These are phyloP conservation scores for Pangasius mekongensis DNA, from an alignment of 2,797 vertebrate genomes.

Conservation along the genomic window DNA sequence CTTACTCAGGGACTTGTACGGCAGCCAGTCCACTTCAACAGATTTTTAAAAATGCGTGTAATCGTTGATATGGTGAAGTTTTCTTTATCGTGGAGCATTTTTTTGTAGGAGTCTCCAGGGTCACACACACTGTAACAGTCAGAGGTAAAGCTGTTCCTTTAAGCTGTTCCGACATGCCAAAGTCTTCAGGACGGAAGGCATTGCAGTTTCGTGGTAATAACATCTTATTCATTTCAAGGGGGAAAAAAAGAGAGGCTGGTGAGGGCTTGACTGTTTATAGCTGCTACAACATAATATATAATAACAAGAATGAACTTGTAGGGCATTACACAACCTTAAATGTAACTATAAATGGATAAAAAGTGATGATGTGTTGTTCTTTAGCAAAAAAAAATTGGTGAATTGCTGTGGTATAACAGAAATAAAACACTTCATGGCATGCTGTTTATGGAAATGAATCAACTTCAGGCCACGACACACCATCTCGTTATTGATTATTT, in stretches of 20 bases:
- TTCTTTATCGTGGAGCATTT: not conserved
- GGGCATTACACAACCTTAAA: not conserved
- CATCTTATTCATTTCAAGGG: not conserved
- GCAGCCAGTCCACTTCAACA: too few species aligned
- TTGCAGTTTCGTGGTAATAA: not conserved
- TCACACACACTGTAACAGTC: not conserved
- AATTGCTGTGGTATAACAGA: not conserved
- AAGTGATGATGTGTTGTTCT: not conserved
- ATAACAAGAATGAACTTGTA: not conserved
- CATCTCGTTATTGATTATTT: not conserved
- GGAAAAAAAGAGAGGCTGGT: not conserved
- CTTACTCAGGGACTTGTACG: not conserved
- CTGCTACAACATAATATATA: too few species aligned
- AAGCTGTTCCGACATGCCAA: not conserved
- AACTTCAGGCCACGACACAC: not conserved
- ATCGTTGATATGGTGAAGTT: not conserved
- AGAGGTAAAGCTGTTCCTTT: not conserved
- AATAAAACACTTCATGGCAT: not conserved
- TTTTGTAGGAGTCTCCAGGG: not conserved
- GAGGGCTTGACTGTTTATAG: not conserved
- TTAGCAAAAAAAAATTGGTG: not conserved
- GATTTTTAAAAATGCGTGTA: not conserved
- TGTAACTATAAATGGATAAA: not conserved
- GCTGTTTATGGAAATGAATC: not conserved
- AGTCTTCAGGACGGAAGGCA: not conserved